A percentile compares a stretch with the other conserved stretches of the same genome.
phyloP scores from a whole-genome alignment of 2,888 invertebrate genomes.

The Harpagoxenus sublaevis region DNA sequence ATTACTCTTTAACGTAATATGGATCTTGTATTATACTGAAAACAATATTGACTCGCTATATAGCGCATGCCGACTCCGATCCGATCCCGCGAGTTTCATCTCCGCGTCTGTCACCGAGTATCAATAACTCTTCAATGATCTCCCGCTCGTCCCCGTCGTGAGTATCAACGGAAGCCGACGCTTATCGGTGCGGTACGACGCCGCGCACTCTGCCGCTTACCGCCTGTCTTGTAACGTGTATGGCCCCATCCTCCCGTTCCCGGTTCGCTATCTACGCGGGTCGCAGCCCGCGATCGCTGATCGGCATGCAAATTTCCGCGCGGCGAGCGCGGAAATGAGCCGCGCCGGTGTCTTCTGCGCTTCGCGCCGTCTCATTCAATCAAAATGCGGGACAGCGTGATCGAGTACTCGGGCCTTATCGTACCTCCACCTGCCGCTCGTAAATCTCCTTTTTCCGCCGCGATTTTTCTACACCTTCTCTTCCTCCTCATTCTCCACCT shows the following conservation, averaged over 20 bases:
- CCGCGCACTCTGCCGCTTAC: neutral
- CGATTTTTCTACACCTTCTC: constrained; percentile 22
- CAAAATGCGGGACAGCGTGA: constrained; percentile 79
- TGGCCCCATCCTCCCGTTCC: neutral
- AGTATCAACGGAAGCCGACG: constrained; percentile 17
- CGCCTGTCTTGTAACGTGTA: neutral
- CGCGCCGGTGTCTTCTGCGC: constrained; percentile 55
- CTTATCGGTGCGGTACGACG: constrained; percentile 22
- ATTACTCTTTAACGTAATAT: neutral
- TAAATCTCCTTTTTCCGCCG: constrained; percentile 62
- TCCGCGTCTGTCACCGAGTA: neutral
- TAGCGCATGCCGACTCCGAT: neutral
- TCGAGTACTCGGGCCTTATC: constrained; percentile 74
- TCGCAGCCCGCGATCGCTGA: constrained; percentile 3
- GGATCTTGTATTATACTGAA: neutral
- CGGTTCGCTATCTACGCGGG: constrained; percentile 37
- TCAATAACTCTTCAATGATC: constrained; percentile 12
- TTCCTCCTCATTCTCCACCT: neutral
- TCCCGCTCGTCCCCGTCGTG: neutral
- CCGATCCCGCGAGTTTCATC: constrained; percentile 9
- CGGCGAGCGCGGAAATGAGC: constrained; percentile 36
- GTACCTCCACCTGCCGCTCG: constrained; percentile 62
- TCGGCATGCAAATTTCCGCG: constrained; percentile 61
- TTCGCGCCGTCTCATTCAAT: constrained; percentile 70
- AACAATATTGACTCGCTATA: neutral